Evolutionary conservation across 2,888 invertebrate genomes (phyloP), one percentile per base, ranked within the genome.

Genomic region (Erpobdella octoculata): DNA sequence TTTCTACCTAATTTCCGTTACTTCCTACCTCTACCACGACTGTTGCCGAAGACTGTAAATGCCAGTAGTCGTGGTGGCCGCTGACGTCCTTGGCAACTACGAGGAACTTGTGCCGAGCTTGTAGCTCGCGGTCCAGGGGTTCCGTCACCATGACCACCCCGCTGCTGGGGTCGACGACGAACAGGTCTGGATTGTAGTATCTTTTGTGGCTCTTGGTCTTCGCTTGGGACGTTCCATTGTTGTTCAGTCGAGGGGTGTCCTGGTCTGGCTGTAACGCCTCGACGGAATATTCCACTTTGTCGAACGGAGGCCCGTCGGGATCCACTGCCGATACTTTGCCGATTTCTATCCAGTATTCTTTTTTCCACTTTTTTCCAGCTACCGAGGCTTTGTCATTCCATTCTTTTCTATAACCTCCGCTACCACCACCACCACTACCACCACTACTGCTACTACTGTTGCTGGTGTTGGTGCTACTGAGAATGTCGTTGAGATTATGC

Each of bases 211-310:
- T 59, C 37, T 28, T 59, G 9, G 37, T 37, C 6, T 36, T 1
- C 8, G 35, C 59, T 25, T 59, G 62, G 8, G 31, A 35, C 31
- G n/a, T 62, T n/a, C 28, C 8, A 6, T 28, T 33, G 8, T 31
- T 31, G 62, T 62, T 62, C 12, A 33, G n/a, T 33, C 35, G 31
- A 18, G 12, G 2, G 6, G 62, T n/a, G n/a, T n/a, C 62, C 5
- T n/a, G 18, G 85, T 0, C 89, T 35, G 74, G 73, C 62, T 74
- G 72, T 18, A 53, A 62, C 3, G 72, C 71, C 8, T 68, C 46
- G 46, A 73, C 59, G 2, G 65, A 65, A 59, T 75, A 75, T 35
- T 36, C 41, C 15, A 46, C 59, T 48, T 62, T 58, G 8, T 65
- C 28, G 61, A 74, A 75, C 36, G 46, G 61, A 0, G 75, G 75